Base-by-base conservation (phyloP, 2,888 invertebrate species). In the Agrotis clavis region DNA sequence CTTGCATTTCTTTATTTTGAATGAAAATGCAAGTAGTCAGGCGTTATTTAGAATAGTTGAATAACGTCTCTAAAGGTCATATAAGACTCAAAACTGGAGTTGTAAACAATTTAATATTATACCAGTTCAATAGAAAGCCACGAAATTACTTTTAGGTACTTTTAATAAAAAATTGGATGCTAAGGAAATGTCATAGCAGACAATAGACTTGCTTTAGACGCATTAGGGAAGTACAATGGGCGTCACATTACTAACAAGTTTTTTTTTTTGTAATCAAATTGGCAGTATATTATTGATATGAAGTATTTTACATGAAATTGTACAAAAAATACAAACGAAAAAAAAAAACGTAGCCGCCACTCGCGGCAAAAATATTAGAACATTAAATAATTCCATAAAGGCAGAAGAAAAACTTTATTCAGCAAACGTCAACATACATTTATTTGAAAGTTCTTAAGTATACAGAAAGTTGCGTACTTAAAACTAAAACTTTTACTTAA, bases 251-350 rank as follows among this genome's bases (percentile, higher is more conserved):
- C 2, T 41, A 62, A 47, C 11, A 56, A 53, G 14, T 19, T 19
- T 7, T 13, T 62, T 62, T 50, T 13, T 62, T 62, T 50, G 61
- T 76, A 48, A 21, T 65, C 47, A 67, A 71, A 72, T 67, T 78
- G 80, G 83, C 73, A 83, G 79, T 84, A 81, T 57, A 50, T 56
- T 74, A 80, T 80, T 84, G 84, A 85, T 85, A 85, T 84, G 84
- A 83, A 85, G 59, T 73, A 78, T 77, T 59, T 80, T 65, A 72
- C 56, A 84, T 71, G 82, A 83, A 65, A 66, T 70, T 79, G 60
- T 77, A 72, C 67, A 71, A 70, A 66, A 1, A n/a, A 2, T 7
- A 41, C 45, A 51, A 54, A 25, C 5, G 0, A 57, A 57, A 62
- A 13, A 14, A 54, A 57, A 48, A 2, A 57, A 19, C 0, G 5